Evolutionary conservation across 2,888 invertebrate species (phyloP), one percentile per base, ranked within the genome.

Genomic region (Yponomeuta cagnagella): DNA sequence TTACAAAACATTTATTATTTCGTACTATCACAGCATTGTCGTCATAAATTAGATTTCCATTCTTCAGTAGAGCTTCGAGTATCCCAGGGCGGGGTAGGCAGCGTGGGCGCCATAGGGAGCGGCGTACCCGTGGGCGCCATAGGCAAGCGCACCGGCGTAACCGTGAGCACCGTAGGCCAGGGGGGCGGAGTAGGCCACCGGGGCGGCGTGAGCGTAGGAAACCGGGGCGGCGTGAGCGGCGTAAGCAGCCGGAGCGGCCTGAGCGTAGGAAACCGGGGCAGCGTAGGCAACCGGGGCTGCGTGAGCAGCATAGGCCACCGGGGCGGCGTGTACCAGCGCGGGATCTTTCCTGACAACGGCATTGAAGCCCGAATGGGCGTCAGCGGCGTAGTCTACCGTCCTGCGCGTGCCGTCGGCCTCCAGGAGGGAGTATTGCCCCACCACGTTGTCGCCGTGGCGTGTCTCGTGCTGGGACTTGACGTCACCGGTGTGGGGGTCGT

Each of bases 401-500:
- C 94, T 93, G 80, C 93, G 93, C 71, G 93, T 93, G 76, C 94
- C 94, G 79, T 95, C 94, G 43, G 94, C 93, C 76, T 93, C 82
- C 87, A 94, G 80, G 71, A 90, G 86, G 8, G 90, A 90, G 87
- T 90, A 90, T 75, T 90, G 91, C 73, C 91, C 91, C 74, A 93
- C 93, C 67, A 95, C 95, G 76, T 92, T 92, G 84, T 94, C 94
- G n/a, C 95, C 95, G 74, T 90, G 87, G 73, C 95, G 93, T 72
- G 93, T 93, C 88, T 95, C 95, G 74, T 93, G 93, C 85, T 95
- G 95, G 85, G 86, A 88, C 85, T 91, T 91, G 74, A 89, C 88
- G 76, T 91, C 91, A 64, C 91, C 91, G 79, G 91, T 91, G 83
- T 90, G 86, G 48, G 91, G 91, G 82, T 91, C 91, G 52, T 88